Base-by-base conservation (phyloP, 2,797 vertebrate genomes). In the Aselliscus stoliczkanus region DNA sequence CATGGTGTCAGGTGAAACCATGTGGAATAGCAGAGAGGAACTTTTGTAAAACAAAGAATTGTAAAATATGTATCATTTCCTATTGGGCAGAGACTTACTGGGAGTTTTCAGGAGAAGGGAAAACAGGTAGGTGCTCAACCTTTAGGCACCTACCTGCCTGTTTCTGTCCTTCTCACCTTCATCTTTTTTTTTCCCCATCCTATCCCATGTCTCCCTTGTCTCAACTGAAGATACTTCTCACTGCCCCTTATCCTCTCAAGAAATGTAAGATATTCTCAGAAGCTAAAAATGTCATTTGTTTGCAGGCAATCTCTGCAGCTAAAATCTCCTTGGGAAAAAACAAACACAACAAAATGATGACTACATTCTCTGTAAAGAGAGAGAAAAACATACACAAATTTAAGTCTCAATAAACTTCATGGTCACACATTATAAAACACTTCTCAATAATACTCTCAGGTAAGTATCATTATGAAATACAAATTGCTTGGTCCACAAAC, bases 341-440 rank as follows among this genome's bases (percentile, higher is more conserved):
- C 29, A 88, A 88, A 70, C 21, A 72, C 64, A 75, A 21, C 27
- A 47, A 34, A 52, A 54, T 64, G 37, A 81, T 84, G 50, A 18
- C 58, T 73, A 37, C 2, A 54, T 39, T 85, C 27, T 76, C 52
- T 31, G 31, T 58, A 76, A 92, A 90, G 23, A 27, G 14, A 86
- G 39, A 92, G 37, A 84, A 81, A 81, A 88, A 93, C 21, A 1
- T 56, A 70, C n/a, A 89, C 64, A 89, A 94, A 95, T 73, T 96
- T 72, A 93, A 96, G 13, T 52, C 34, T 94, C 76, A 69, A 56
- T 86, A 83, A 95, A 92, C 17, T 21, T 50, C 76, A 31, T n/a
- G 31, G 25, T 21, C 4, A 84, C 5, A 44, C 17, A 29, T 79
- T 82, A 62, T 39, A 84, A 85, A 93, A 50, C 37, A 50, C 50